These are phyloP conservation scores for Dicyrtoma fusca DNA, from an alignment of 2,888 invertebrate genomes.

Conservation along the genomic window DNA sequence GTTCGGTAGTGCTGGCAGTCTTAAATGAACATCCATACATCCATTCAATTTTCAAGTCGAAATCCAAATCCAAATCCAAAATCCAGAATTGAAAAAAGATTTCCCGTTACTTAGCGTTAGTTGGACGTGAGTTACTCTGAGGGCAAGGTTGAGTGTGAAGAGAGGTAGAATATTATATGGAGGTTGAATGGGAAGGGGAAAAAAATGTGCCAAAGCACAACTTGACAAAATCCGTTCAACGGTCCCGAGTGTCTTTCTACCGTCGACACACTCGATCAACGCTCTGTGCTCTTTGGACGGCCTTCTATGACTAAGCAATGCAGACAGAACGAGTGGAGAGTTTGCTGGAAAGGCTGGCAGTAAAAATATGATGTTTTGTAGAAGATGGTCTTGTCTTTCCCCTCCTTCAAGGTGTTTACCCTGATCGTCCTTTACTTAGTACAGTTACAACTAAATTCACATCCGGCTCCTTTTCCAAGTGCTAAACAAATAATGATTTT, in stretches of 20 bases:
- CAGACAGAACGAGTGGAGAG: neutral
- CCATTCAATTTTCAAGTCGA: neutral
- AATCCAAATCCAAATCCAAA: too few species aligned
- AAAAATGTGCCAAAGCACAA: constrained; percentile 13
- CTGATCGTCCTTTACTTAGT: neutral
- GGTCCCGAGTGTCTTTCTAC: too few species aligned
- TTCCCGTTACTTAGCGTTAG: constrained; percentile 19
- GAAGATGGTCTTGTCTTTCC: neutral
- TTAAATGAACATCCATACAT: neutral
- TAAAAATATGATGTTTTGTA: neutral
- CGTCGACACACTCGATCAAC: constrained; percentile 10
- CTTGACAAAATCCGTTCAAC: neutral
- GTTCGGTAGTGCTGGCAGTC: too few species aligned
- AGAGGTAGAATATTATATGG: neutral
- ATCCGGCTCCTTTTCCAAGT: constrained; percentile 6
- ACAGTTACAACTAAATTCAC: constrained; percentile 9
- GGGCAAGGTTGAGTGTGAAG: neutral
- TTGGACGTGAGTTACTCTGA: neutral
- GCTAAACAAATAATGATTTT: too few species aligned
- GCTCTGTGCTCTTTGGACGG: neutral
- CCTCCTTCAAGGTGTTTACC: neutral
- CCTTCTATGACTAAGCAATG: neutral
- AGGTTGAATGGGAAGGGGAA: constrained; percentile 17
- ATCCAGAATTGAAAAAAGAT: too few species aligned
- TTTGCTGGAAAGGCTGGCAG: neutral